Evolutionary conservation across 1,140 invertebrate genomes (phyloP).

Genomic region (Euura lappo): DNA sequence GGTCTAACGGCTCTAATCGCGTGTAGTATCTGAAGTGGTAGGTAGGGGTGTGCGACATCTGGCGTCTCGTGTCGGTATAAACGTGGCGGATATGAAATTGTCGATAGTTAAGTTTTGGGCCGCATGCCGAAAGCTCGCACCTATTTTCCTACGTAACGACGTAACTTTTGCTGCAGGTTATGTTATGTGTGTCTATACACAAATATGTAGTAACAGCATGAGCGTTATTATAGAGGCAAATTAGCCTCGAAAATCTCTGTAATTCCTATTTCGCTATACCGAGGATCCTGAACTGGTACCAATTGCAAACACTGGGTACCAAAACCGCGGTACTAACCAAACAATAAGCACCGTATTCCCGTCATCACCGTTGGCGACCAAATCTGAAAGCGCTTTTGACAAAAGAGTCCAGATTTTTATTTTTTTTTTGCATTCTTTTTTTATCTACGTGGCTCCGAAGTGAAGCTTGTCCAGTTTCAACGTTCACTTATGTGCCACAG

Average conservation of each 20-base stretch:
- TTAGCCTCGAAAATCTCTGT: neutral
- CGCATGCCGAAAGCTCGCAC: neutral
- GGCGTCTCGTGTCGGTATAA: neutral
- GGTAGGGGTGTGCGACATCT: too few relatives aligned
- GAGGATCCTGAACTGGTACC: neutral
- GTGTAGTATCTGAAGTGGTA: too few relatives aligned
- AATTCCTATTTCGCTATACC: too few relatives aligned
- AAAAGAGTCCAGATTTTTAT: too few relatives aligned
- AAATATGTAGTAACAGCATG: neutral
- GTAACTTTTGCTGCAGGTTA: neutral
- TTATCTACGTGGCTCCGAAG: too few relatives aligned
- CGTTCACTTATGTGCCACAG: too few relatives aligned
- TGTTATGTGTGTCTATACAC: neutral
- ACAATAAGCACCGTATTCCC: neutral
- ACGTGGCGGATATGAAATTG: neutral
- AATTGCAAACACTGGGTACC: conserved; percentile 2
- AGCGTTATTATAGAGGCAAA: too few relatives aligned
- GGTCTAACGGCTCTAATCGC: too few relatives aligned
- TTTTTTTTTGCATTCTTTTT: too few relatives aligned
- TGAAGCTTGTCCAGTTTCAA: too few relatives aligned
- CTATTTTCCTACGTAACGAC: neutral
- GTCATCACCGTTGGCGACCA: too few relatives aligned
- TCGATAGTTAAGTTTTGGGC: neutral
- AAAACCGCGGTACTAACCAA: neutral
- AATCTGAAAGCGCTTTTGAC: too few relatives aligned